Base-by-base conservation (phyloP, 2,797 vertebrate species). In the Pangasius mekongensis region DNA sequence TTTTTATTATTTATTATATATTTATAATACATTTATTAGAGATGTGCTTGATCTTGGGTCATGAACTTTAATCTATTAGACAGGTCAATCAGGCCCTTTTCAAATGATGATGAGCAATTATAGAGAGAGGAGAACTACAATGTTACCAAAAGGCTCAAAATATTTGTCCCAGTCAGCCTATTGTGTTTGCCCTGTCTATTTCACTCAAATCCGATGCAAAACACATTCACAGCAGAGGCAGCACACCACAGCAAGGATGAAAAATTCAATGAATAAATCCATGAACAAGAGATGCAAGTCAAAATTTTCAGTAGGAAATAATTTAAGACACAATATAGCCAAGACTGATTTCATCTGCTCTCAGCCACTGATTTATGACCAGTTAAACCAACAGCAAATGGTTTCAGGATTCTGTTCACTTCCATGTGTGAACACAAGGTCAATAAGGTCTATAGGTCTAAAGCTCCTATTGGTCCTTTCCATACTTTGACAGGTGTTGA, bases 51-150 rank as follows among this genome's bases (percentile, higher is more conserved):
- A 96, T 95, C 96, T 95, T 96, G 96, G 97, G 96, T 97, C 97
- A 95, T 92, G 95, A 96, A 96, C 97, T 96, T 97, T 96, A 96
- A 94, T 95, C 95, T 95, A 94, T 94, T 95, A 96, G 96, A 96
- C 96, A 95, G 96, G 94, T 97, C 95, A 97, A 95, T 97, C 96
- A 97, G 93, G 94, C 94, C 92, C 92, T 94, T 95, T 96, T 97
- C 95, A 96, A 96, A 96, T 95, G 95, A 94, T 95, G 94, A 95
- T 92, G 91, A 95, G 94, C 89, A 86, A 89, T 93, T 94, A 95
- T 95, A 95, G 95, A 95, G 95, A 95, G 94, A 95, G 93, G 93
- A 91, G 94, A 93, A 91, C 86, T 91, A 94, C 90, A 94, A 96
- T 96, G 47, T 49, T 52, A 76, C 16, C 56, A 24, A 56, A 84